Evolutionary conservation across 2,113 vertebrate genomes (phyloP).

Genomic region (Aleadryas rufinucha): DNA sequence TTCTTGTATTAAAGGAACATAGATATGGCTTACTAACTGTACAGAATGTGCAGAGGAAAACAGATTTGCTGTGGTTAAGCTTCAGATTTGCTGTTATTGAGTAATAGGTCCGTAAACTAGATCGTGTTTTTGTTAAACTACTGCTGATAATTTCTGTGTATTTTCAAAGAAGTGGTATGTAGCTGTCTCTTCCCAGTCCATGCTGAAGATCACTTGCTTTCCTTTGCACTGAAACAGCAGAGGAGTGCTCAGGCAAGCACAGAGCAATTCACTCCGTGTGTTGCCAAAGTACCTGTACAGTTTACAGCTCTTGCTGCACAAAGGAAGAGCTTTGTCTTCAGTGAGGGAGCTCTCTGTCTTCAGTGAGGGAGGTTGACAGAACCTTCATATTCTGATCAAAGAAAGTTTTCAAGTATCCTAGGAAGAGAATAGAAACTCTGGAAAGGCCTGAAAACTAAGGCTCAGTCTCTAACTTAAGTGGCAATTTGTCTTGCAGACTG

Average conservation of each 20-base stretch:
- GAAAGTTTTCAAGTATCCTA: neutral
- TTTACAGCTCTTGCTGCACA: neutral
- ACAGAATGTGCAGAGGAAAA: neutral
- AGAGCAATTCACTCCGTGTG: neutral
- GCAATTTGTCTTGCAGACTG: neutral
- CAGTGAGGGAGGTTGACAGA: neutral
- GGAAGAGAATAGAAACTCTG: neutral
- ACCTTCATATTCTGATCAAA: neutral
- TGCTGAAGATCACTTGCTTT: neutral
- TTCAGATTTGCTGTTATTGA: neutral
- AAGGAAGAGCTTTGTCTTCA: neutral
- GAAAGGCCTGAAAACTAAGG: neutral
- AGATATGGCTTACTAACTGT: neutral
- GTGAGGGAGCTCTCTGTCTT: neutral
- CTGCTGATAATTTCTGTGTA: neutral
- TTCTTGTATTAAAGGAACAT: neutral
- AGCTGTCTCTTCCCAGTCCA: neutral
- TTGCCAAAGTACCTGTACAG: neutral
- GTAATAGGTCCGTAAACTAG: neutral
- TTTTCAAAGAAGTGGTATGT: neutral
- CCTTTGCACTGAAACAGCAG: neutral
- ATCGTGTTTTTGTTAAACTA: neutral
- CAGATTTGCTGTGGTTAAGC: neutral
- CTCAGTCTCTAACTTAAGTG: neutral
- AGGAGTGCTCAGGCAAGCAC: neutral